A percentile compares a stretch with the other conserved stretches of the same genome.
Conservation (phyloP, 37 sponge, comb jelly and placozoan genomes). For the Mnemiopsis leidyi region DNA sequence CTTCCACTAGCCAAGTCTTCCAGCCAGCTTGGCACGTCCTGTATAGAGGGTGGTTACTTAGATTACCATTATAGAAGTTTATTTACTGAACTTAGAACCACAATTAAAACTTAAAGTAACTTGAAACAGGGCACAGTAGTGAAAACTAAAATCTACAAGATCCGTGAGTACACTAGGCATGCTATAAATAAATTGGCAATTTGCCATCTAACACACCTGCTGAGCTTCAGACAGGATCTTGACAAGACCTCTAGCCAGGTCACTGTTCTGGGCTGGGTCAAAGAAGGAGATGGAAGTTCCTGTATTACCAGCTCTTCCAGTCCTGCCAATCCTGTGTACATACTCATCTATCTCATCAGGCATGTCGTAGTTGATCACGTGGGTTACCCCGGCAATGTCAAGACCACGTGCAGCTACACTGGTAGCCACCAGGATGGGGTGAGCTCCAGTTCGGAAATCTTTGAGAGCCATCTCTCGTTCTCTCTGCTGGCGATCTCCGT, state of each 20-base stretch:
- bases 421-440: slow-evolving; percentile 89
- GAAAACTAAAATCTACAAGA: too few relatives aligned
- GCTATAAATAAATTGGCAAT: too few relatives aligned
- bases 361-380: slow-evolving; percentile 93
- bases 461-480: slow-evolving; percentile 91
- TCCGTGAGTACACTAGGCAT: too few relatives aligned
- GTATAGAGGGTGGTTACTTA: too few relatives aligned
- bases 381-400: slow-evolving; percentile 91
- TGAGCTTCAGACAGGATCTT: slow-evolving; percentile 84
- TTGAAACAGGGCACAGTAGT: too few relatives aligned
- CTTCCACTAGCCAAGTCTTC: slow-evolving; percentile 71
- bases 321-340: slow-evolving; percentile 94
- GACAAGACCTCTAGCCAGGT: slow-evolving; percentile 82
- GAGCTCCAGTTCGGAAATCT: slow-evolving; percentile 81
- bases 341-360: slow-evolving; percentile 87
- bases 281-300: slow-evolving; percentile 93
- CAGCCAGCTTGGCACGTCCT: slow-evolving; percentile 88
- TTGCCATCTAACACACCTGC: too few relatives aligned
- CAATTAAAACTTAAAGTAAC: too few relatives aligned
- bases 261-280: slow-evolving; percentile 71
- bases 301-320: slow-evolving; percentile 89
- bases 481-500: slow-evolving; percentile 90
- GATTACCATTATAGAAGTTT: too few relatives aligned
- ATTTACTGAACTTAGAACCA: too few relatives aligned
- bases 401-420: slow-evolving; percentile 93